Percentiles rank a stretch among this genome's conserved stretches.
These are phyloP conservation scores for Phengaris alcon DNA, from an alignment of 2,888 invertebrate genomes.

Conservation along the genomic window DNA sequence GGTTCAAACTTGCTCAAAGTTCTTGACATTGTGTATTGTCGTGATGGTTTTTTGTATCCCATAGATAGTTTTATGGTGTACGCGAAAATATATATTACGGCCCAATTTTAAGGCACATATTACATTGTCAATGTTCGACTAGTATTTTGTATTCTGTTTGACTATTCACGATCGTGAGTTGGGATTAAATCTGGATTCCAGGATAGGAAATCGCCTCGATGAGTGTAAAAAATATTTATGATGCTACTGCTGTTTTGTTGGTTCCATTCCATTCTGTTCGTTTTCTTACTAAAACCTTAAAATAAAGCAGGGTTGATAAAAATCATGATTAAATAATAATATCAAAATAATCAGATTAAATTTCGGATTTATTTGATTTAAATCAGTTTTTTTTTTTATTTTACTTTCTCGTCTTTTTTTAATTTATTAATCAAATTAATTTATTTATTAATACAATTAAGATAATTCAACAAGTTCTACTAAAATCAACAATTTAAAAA, in stretches of 20 bases:
- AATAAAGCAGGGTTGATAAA: too few species aligned
- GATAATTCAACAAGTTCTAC: too few species aligned
- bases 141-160: background rate
- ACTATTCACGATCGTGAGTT: background rate
- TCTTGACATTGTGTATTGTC: constrained; percentile 5
- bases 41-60: background rate
- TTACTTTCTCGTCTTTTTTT: too few species aligned
- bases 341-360: too few species aligned
- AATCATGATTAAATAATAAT: too few species aligned
- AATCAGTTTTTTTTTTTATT: too few species aligned
- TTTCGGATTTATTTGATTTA: too few species aligned
- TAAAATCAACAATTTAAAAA: too few species aligned
- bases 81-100: background rate
- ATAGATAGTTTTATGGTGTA: background rate
- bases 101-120: background rate
- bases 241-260: background rate
- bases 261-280: too few species aligned
- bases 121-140: background rate
- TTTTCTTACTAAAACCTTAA: too few species aligned
- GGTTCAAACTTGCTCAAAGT: background rate
- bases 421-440: too few species aligned
- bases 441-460: too few species aligned
- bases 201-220: constrained; percentile 4
- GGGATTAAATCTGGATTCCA: constrained; percentile 1
- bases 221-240: constrained; percentile 9